Base-by-base conservation (phyloP, 2,113 vertebrate genomes). In the Sula dactylatra region DNA sequence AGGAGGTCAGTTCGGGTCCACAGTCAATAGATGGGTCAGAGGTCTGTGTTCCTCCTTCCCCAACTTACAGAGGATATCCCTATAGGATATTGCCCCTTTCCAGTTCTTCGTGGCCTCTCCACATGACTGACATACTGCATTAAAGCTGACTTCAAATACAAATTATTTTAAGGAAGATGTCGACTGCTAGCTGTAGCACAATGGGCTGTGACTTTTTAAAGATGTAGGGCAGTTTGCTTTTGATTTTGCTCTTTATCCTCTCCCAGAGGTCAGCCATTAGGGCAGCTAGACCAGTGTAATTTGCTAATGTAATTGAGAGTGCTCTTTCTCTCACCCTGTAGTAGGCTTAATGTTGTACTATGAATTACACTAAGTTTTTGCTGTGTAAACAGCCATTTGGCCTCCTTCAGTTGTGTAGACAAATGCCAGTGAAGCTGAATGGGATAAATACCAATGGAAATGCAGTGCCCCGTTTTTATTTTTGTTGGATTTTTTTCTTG, bases 81-180 rank as follows among this genome's bases (percentile, higher is more conserved):
- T 19, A 1, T 20, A 85, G 90, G 87, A 74, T 70, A 6, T 27
- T 80, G 42, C 86, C 52, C 59, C 65, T 74, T 87, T 42, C 84
- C 71, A 52, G n/a, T 81, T 45, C 78, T 61, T n/a, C 4, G 0
- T 0, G 2, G 64, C 81, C 56, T 84, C 73, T 91, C 96, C 50
- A 6, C 77, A 27, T n/a, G 78, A 38, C 50, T 10, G 16, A n/a
- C 36, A 21, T 4, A 14, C 31, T 86, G 67, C 61, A 25, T 38
- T 62, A 86, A 93, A 66, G 58, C 84, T 66, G 49, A 3, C 89
- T 91, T 94, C 71, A 93, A 56, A 49, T 26, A 87, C n/a, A 40
- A 82, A 89, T 87, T 87, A 93, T 88, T 94, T 97, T 90, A 88
- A 94, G 94, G 88, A 93, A 70, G 71, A 47, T 86, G 81, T 85